Percentiles rank a stretch among this genome's conserved stretches.
These are phyloP conservation scores for Chalcosyrphus nemorum DNA, from an alignment of 2,888 invertebrate species.

Conservation along the genomic window DNA sequence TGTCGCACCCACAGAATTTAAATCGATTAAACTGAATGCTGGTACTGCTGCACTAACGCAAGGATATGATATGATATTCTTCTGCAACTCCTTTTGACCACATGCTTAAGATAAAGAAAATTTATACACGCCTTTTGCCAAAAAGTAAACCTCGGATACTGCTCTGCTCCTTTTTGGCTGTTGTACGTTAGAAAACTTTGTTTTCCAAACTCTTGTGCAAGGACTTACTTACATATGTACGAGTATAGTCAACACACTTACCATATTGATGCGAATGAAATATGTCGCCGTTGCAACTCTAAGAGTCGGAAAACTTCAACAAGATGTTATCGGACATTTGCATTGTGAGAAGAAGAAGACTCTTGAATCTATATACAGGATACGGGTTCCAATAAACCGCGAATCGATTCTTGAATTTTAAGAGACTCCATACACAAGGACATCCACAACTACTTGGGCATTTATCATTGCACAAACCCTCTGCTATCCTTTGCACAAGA, in stretches of 20 bases:
- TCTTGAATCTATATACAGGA: not conserved
- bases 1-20: slow-evolving; percentile 29
- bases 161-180: not conserved
- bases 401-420: slow-evolving; percentile 70
- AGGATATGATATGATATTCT: slow-evolving; percentile 52
- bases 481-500: slow-evolving; percentile 24
- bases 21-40: slow-evolving; percentile 55
- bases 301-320: slow-evolving; percentile 54
- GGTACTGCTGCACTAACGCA: not conserved
- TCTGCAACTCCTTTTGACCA: slow-evolving; percentile 42
- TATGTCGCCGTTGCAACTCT: slow-evolving; percentile 42
- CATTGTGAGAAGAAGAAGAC: slow-evolving; percentile 25
- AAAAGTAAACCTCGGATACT: not conserved
- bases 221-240: too few relatives aligned
- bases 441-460: slow-evolving; percentile 29
- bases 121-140: slow-evolving; percentile 26
- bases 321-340: slow-evolving; percentile 69
- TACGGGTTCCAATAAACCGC: slow-evolving; percentile 59
- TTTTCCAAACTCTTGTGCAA: slow-evolving; percentile 39
- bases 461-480: slow-evolving; percentile 61
- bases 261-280: slow-evolving; percentile 63
- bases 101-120: slow-evolving; percentile 56
- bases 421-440: slow-evolving; percentile 58
- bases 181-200: slow-evolving; percentile 54
- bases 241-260: slow-evolving; percentile 14